Evolutionary conservation across 2,888 invertebrate genomes (phyloP), one percentile per base, ranked within the genome.

Genomic region (Kuschelorhynchus macadamiae): DNA sequence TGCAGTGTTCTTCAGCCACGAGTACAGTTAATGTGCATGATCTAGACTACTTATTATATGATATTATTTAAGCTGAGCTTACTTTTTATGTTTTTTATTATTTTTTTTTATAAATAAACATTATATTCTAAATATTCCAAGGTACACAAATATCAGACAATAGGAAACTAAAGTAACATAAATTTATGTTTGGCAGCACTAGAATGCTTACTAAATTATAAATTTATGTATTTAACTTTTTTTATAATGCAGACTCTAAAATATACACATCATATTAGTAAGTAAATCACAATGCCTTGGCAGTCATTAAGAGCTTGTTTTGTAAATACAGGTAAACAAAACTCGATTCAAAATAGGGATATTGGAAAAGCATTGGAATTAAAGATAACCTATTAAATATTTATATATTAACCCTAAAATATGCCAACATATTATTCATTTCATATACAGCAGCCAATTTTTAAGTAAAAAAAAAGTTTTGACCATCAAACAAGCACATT

Each of bases 101-200:
- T 73, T 71, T 74, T 75, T 74, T 75, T 50, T 66, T 70, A 74
- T 78, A 81, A 80, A 80, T 80, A 81, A 79, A 79, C 80, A 78
- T 80, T 80, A 79, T 73, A 80, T 78, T 77, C 76, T 78, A 78
- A 69, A 67, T 78, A 79, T 78, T 78, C 77, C 80, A 75, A 82
- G 82, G 82, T 82, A 82, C 82, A 82, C 80, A 81, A 67, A 81
- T 82, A 80, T 82, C 81, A 81, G 82, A 82, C 82, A 81, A 42
- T 79, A 81, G 79, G 81, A 60, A 79, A 68, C 62, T 63, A 68
- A 56, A 46, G 52, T 20, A 62, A 50, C 50, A 55, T 52, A 65
- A 61, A 62, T 56, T 52, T 57, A 47, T 25, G 33, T 11, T 47
- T 46, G 41, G 47, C 53, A 47, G 47, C 36, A 21, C 25, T 18